phyloP scores from a whole-genome alignment of 2,888 invertebrate species.

The Atherix ibis region DNA sequence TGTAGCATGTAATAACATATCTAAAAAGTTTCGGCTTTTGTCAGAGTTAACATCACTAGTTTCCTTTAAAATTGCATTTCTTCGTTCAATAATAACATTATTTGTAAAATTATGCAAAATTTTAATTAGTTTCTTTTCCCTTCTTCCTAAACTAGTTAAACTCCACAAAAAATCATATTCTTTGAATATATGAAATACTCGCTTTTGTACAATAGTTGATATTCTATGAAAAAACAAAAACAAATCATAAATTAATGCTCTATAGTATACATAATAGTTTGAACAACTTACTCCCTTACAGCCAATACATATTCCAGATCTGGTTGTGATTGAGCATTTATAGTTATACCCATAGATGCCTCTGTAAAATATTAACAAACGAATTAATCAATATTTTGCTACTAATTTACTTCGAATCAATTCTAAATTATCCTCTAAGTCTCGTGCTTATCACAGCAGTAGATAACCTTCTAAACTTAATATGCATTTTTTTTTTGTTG shows the following conservation, averaged over 20 bases:
- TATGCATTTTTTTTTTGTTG: too few species aligned
- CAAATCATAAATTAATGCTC: not conserved
- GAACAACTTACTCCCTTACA: constrained; percentile 3
- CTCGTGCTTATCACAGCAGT: too few species aligned
- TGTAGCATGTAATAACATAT: not conserved
- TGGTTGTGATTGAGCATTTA: constrained; percentile 4
- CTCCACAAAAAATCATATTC: constrained; percentile 1
- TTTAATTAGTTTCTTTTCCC: not conserved
- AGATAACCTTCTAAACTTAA: too few species aligned
- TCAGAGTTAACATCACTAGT: too few species aligned
- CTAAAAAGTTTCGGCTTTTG: not conserved
- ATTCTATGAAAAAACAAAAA: constrained; percentile 4
- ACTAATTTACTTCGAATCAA: too few species aligned
- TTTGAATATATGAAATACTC: constrained; percentile 4
- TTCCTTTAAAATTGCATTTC: constrained; percentile 2
- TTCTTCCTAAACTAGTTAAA: constrained; percentile 1
- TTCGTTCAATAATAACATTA: constrained; percentile 3
- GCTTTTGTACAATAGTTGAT: constrained; percentile 2
- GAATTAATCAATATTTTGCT: too few species aligned
- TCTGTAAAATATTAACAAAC: constrained; percentile 1
- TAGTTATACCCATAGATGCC: constrained; percentile 5
- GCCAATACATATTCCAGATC: constrained; percentile 6
- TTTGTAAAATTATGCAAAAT: constrained; percentile 5
- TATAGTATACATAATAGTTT: not conserved
- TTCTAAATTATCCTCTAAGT: too few species aligned